Base-by-base conservation (phyloP, 2,113 vertebrate genomes). In the Numida meleagris region DNA sequence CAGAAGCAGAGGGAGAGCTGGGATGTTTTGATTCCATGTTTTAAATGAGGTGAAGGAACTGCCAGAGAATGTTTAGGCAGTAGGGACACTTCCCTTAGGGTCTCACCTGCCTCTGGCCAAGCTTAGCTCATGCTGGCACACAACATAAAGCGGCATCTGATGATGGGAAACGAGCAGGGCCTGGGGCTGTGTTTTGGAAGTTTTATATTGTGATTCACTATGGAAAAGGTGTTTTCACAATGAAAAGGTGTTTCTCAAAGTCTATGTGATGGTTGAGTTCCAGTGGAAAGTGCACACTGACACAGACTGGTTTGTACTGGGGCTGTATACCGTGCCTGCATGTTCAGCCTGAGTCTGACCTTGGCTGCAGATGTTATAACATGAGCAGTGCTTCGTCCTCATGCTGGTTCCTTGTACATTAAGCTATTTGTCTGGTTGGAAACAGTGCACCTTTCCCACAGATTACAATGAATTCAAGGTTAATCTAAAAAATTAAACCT, bases 251-350 rank as follows among this genome's bases (percentile, higher is more conserved):
- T 74, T 59, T 67, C 13, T 6, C 23, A 59, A 75, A 75, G 17
- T 63, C 10, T 84, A 3, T 6, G 1, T 1, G 1, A 6, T 3
- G 5, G 2, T 40, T 34, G 23, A n/a, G 23, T 65, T 57, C 36
- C 29, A 10, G 33, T 46, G 88, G 43, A 36, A 93, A 10, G 33
- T 45, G 34, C 38, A 17, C n/a, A 59, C 48, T 23, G 5, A 15
- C 5, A 16, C 36, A 55, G 72, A 31, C 10, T 67, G 38, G 46
- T 13, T 71, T 80, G 80, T 19, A 13, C 15, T 19, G 38, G 20
- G 38, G 38, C 42, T 86, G 63, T 33, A 29, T 53, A 10, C 2
- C 48, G 63, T 46, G 7, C 7, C 85, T 66, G 25, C 20, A 16
- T 18, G n/a, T 1, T 1, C 31, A 53, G 24, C 50, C 67, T 42